Base-by-base conservation (phyloP, 1,140 invertebrate species). In the Drosophila micromelanica region DNA sequence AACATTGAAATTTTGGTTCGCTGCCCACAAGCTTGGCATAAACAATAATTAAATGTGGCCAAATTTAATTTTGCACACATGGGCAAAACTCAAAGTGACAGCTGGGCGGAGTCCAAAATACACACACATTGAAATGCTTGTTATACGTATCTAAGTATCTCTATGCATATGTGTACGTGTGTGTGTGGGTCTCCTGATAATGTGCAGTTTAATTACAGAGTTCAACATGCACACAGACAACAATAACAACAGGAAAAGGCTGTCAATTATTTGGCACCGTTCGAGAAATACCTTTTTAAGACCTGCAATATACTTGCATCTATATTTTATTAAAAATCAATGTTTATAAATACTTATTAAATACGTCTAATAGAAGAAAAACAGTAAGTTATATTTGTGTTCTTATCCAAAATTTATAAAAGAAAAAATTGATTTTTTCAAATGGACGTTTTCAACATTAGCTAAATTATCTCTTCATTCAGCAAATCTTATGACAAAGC, bases 31-130 rank as follows among this genome's bases (percentile, higher is more conserved):
- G 68, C 46, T 45, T 30, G 68, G 49, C 76, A 89, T 84, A 89
- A 87, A 89, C 84, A 89, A 87, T 87, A 87, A 90, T 89, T 89
- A 89, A 89, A 84, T 89, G 84, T 80, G 73, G 79, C 80, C 85
- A 89, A 87, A 87, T 87, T 84, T 80, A 82, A 84, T 84, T 89
- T 87, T 60, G 73, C 61, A 67, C 69, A 84, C 76, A 79, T 72
- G 65, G 37, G 11, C 79, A 52, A 72, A 77, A 79, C 80, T 71
- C 68, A 84, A 73, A 73, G 68, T 89, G 84, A 80, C 84, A 89
- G 84, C 73, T 80, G 73, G 79, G 76, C 68, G 76, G 69, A 43
- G 38, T 40, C 15, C 20, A 11, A 27, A 35, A 56, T 32, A 51
- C 38, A 35, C 46, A 45, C 17, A 54, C 70, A 60, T n/a, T n/a